Conservation (phyloP, 1,140 invertebrate genomes). For the Littorina saxatilis region DNA sequence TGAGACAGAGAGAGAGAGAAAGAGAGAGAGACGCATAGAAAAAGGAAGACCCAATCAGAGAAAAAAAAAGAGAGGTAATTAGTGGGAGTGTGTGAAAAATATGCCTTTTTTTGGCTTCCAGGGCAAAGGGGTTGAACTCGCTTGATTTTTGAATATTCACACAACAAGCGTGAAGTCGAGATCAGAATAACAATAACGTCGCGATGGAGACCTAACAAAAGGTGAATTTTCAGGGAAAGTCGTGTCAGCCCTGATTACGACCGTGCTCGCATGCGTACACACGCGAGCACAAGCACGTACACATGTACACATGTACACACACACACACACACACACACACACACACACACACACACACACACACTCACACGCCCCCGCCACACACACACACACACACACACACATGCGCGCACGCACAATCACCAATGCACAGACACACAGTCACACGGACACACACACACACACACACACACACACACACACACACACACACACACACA, state of each 20-base stretch:
- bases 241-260: too few relatives aligned
- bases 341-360: conserved; percentile 1
- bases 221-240: too few relatives aligned
- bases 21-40: neutral
- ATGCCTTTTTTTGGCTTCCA: too few relatives aligned
- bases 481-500: conserved; percentile 5
- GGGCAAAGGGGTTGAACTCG: too few relatives aligned
- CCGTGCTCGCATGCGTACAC: neutral
- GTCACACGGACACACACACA: neutral
- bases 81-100: neutral
- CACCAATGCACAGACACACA: too few relatives aligned
- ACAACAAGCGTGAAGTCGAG: too few relatives aligned
- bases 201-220: too few relatives aligned
- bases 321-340: neutral
- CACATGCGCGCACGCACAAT: too few relatives aligned
- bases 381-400: neutral
- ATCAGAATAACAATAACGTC: too few relatives aligned
- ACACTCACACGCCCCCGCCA: neutral
- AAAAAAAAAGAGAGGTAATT: neutral
- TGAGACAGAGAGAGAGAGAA: neutral
- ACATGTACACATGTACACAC: conserved; percentile 8
- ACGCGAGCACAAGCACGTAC: neutral
- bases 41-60: neutral
- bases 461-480: conserved; percentile 10
- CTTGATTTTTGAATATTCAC: too few relatives aligned